A percentile compares a stretch with the other conserved stretches of the same genome.
Conservation (phyloP, 92 coral and sea anemone genomes). For the Scolanthus callimorphus region DNA sequence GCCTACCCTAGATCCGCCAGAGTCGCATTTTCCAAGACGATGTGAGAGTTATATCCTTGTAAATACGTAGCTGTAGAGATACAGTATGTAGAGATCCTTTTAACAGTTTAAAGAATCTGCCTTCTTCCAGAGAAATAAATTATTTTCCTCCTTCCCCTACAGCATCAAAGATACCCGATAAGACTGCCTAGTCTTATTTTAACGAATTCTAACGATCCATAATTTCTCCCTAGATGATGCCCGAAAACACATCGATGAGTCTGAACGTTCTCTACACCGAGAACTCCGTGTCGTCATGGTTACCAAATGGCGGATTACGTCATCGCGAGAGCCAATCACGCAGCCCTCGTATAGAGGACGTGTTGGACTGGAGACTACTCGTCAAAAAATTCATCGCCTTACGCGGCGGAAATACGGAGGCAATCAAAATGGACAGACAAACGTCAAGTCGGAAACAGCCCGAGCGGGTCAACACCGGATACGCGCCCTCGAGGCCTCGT, state of each 20-base stretch:
- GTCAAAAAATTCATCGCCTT: constrained; percentile 71
- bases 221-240: background rate
- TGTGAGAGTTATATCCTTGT: no score
- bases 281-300: constrained; percentile 35
- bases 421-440: constrained; percentile 15
- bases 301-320: constrained; percentile 36
- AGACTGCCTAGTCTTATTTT: no score
- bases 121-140: no score
- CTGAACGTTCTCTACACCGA: constrained; percentile 52
- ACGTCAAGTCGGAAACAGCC: constrained; percentile 31
- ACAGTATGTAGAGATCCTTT: no score
- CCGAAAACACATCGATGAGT: constrained; percentile 59
- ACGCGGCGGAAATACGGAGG: constrained; percentile 58
- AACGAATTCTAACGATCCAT: no score
- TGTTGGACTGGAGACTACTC: constrained; percentile 80
- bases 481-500: constrained; percentile 11
- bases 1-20: no score
- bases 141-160: no score
- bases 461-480: constrained; percentile 25
- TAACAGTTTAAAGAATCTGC: no score
- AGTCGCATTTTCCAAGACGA: no score
- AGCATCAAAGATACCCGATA: no score
- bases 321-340: constrained; percentile 56
- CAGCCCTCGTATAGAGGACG: constrained; percentile 72
- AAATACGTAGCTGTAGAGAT: no score